phyloP scores from a whole-genome alignment of 2,888 invertebrate species.

The Torymus auratus region DNA sequence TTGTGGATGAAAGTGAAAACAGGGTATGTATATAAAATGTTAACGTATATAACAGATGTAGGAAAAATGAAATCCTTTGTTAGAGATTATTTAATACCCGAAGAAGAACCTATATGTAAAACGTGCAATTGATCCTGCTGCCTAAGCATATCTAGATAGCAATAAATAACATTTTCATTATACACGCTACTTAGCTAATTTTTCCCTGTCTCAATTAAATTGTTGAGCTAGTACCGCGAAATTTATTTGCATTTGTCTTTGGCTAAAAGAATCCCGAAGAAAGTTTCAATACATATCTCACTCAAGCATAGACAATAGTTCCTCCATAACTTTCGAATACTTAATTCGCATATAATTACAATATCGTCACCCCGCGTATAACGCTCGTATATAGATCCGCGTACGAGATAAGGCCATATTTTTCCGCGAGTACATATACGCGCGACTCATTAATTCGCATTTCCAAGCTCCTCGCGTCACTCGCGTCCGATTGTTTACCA shows the following conservation, averaged over 20 bases:
- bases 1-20: too few relatives aligned
- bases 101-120: too few relatives aligned
- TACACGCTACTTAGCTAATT: background rate
- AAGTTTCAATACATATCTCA: background rate
- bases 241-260: constrained; percentile 21
- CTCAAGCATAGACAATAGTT: background rate
- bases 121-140: too few relatives aligned
- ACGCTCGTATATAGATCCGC: too few relatives aligned
- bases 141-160: too few relatives aligned
- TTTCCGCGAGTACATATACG: too few relatives aligned
- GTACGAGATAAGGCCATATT: too few relatives aligned
- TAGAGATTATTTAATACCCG: too few relatives aligned
- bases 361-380: background rate
- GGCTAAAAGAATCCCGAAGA: background rate
- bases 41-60: too few relatives aligned
- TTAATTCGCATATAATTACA: constrained; percentile 15
- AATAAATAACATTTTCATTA: constrained; percentile 3
- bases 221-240: background rate
- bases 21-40: too few relatives aligned
- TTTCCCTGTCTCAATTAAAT: background rate
- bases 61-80: too few relatives aligned
- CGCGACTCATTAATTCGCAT: too few relatives aligned
- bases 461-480: background rate
- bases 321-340: background rate
- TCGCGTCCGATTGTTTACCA: constrained; percentile 31